Evolutionary conservation across 2,113 vertebrate species (phyloP), one percentile per base, ranked within the genome.

Genomic region (Malaclemys terrapin): DNA sequence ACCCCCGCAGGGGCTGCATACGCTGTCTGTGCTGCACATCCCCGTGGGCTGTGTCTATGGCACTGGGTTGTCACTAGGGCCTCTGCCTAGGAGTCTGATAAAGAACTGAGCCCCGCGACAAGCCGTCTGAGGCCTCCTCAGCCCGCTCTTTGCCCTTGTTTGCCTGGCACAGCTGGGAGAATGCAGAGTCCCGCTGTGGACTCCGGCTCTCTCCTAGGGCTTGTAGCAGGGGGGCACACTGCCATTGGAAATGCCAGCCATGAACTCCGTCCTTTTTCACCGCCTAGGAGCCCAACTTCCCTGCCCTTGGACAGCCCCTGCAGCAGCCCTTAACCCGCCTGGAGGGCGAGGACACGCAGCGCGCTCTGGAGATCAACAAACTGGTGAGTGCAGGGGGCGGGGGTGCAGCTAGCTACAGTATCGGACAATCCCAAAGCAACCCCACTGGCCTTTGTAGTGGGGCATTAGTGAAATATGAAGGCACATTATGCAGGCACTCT

Each of bases 361-460:
- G 91, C 0, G 98, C 99, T 1, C 95, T 99, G 92, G 99, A 99
- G 83, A 97, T 99, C 89, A 98, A 99, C 97, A 99, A 99, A 97
- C 95, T 99, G 98, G 99, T 99, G 94, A 94, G 96, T 91, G 13
- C 12, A 5, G 7, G 29, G 17, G 5, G 75, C 8, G 10, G 1
- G 12, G 22, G 5, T 22, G 11, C 75, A 27, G 42, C 65, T n/a
- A 38, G 35, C 8, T 72, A 22, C 17, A 11, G 20, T n/a, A 25
- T 45, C 9, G 19, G 42, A 38, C 42, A 42, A 35, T 57, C 38
- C 5, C 52, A 87, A 57, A 76, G 19, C 27, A 35, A n/a, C 5
- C 29, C 7, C 13, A 8, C 29, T 79, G 22, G 2, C 54, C 5
- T 47, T 27, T 47, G 42, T 27, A 13, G 42, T 14, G 38, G 42